These are phyloP conservation scores for Orchestes rusci DNA, from an alignment of 2,888 invertebrate genomes.

Conservation along the genomic window DNA sequence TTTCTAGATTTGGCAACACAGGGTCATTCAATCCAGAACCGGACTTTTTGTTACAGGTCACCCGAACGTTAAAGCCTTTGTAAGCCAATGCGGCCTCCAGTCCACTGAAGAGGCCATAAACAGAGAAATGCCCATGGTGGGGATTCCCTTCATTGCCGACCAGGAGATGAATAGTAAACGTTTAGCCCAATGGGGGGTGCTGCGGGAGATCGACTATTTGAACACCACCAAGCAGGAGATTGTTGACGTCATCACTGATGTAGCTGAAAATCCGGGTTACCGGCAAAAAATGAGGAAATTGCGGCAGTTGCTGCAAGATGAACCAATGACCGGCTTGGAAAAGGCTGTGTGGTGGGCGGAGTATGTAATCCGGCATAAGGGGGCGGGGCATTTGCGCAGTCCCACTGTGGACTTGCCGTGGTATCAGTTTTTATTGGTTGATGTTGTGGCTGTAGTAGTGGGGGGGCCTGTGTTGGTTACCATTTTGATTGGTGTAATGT, in stretches of 20 bases:
- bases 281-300: conserved; percentile 28
- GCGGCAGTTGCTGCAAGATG: conserved; percentile 23
- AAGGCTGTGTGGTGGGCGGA: conserved; percentile 35
- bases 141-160: conserved; percentile 35
- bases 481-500: neutral
- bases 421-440: conserved; percentile 44
- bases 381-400: conserved; percentile 45
- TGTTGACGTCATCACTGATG: conserved; percentile 29
- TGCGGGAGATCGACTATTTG: conserved; percentile 26
- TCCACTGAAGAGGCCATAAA: conserved; percentile 35
- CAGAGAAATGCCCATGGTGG: conserved; percentile 32
- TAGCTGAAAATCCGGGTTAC: conserved; percentile 31
- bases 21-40: no score
- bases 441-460: conserved; percentile 28
- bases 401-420: conserved; percentile 42
- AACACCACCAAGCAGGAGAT: conserved; percentile 32
- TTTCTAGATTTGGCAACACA: no score
- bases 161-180: conserved; percentile 32
- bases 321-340: conserved; percentile 31
- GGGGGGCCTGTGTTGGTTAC: neutral
- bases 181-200: conserved; percentile 29
- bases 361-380: conserved; percentile 35
- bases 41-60: conserved; percentile 27
- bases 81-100: conserved; percentile 35
- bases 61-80: conserved; percentile 33